Conservation (phyloP, 1,140 invertebrate genomes). For the Diorhabda elongata region DNA sequence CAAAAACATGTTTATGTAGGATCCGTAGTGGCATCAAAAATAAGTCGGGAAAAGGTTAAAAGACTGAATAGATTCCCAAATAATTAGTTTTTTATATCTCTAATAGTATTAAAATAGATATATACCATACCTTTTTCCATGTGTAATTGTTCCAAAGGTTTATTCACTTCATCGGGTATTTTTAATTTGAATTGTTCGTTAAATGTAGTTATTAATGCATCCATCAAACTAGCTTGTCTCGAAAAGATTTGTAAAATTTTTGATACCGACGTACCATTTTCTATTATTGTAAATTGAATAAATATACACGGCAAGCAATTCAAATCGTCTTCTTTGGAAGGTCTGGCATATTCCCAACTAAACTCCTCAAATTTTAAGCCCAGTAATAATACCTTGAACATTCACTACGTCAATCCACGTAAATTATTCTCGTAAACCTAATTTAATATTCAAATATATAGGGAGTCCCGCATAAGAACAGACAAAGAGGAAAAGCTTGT, state of each 20-base stretch:
- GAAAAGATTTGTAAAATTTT: constrained; percentile 87
- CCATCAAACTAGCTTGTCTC: constrained; percentile 86
- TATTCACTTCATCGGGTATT: constrained; percentile 46
- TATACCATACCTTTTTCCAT: constrained; percentile 34
- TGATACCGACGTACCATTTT: constrained; percentile 78
- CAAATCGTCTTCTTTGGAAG: constrained; percentile 76
- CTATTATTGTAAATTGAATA: constrained; percentile 79
- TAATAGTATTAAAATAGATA: no score
- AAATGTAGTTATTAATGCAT: constrained; percentile 83
- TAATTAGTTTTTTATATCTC: no score
- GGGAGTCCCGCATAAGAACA: no score
- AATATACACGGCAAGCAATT: constrained; percentile 88
- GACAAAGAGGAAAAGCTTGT: no score
- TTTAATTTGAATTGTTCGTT: constrained; percentile 65
- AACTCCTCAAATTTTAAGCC: constrained; percentile 83
- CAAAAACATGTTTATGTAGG: no score
- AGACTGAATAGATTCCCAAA: no score
- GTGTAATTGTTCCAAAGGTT: constrained; percentile 35
- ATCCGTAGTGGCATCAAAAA: no score
- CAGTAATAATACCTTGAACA: constrained; percentile 69
- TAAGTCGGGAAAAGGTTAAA: no score
- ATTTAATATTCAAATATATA: no score
- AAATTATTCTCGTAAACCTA: no score
- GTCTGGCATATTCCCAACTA: constrained; percentile 84
- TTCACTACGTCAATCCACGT: no score